These are phyloP conservation scores for Melanotus villosus DNA, from an alignment of 2,888 invertebrate genomes.

Conservation along the genomic window DNA sequence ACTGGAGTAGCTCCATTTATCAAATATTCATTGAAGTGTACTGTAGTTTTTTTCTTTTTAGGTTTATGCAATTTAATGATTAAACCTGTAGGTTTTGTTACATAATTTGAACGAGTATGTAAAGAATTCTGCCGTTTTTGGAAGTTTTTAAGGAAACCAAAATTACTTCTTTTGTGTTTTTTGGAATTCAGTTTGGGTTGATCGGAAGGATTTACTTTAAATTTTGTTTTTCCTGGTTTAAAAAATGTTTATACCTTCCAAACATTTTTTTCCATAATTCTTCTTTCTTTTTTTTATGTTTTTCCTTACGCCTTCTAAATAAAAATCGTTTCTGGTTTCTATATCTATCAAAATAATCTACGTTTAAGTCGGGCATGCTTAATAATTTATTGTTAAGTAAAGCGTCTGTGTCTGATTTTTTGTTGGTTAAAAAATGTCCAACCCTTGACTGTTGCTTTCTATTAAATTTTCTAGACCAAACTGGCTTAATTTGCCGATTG, in stretches of 20 bases:
- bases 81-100: background rate
- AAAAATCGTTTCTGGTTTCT: slow-evolving; percentile 41
- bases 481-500: too few species aligned
- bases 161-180: too few species aligned
- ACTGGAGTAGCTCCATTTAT: background rate
- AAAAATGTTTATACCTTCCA: slow-evolving; percentile 54
- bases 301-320: slow-evolving; percentile 44
- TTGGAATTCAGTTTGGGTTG: too few species aligned
- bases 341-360: background rate
- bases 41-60: background rate
- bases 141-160: too few species aligned
- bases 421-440: background rate
- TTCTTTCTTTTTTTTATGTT: slow-evolving; percentile 47
- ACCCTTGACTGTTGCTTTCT: background rate
- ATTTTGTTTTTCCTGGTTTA: slow-evolving; percentile 56
- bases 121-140: too few species aligned
- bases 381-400: too few species aligned
- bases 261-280: slow-evolving; percentile 53
- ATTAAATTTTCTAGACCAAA: background rate
- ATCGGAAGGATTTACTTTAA: slow-evolving; percentile 53
- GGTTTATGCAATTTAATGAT: background rate
- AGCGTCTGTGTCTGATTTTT: too few species aligned
- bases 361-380: background rate
- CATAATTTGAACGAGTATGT: too few species aligned
- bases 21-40: background rate